Conservation (phyloP, 2,113 vertebrate genomes). For the Phycodurus eques region DNA sequence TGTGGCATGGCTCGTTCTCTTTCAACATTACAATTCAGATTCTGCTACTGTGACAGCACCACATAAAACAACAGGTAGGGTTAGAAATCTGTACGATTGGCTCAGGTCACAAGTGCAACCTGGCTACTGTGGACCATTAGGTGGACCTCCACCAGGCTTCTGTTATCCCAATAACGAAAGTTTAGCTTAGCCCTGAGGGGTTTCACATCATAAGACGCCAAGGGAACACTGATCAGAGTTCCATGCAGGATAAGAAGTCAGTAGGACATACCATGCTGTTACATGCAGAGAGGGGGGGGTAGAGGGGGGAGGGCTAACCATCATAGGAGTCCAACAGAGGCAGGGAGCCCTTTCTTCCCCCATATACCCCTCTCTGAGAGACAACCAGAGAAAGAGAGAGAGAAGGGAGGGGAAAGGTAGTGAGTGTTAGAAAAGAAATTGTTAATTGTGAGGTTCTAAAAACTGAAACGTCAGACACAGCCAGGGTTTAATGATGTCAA, state of each 20-base stretch:
- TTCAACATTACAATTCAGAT: neutral
- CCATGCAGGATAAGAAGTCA: constrained; percentile 72
- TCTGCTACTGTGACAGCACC: neutral
- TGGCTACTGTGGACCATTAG: constrained; percentile 3
- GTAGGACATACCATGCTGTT: constrained; percentile 78
- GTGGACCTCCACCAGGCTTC: constrained; percentile 17
- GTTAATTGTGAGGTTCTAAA: constrained; percentile 35
- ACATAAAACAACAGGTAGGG: neutral
- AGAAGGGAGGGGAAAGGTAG: constrained; percentile 30
- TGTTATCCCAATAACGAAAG: constrained; percentile 17
- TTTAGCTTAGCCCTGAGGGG: constrained; percentile 23
- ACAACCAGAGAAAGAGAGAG: constrained; percentile 53
- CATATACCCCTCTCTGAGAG: constrained; percentile 77
- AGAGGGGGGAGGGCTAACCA: constrained; percentile 74
- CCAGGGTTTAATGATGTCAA: constrained; percentile 41
- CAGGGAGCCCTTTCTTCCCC: constrained; percentile 77
- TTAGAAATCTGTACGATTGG: neutral
- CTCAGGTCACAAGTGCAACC: neutral
- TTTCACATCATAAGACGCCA: constrained; percentile 14
- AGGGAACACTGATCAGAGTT: constrained; percentile 41
- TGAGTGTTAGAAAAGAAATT: constrained; percentile 40
- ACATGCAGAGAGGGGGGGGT: constrained; percentile 76
- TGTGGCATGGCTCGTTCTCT: too few relatives aligned
- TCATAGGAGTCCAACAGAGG: constrained; percentile 80
- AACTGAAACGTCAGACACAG: constrained; percentile 18